Base-by-base conservation (phyloP, 2,113 vertebrate genomes). In the Chinchilla lanigera region DNA sequence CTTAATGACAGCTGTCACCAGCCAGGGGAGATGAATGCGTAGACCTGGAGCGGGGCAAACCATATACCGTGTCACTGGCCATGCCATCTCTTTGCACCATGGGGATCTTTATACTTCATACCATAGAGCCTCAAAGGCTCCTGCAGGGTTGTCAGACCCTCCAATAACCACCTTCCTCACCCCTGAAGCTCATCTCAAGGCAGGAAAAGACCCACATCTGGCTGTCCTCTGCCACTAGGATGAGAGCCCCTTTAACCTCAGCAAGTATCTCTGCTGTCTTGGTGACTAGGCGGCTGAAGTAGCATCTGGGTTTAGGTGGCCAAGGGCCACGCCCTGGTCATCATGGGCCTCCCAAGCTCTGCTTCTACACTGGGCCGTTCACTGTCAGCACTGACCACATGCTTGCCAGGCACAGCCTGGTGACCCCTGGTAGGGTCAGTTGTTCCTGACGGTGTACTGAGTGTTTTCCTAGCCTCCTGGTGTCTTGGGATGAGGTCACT, bases 11-110 rank as follows among this genome's bases (percentile, higher is more conserved):
- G 41, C 30, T 75, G 24, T 44, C 67, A 86, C 30, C 30, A 85
- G 61, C 12, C 38, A 14, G 50, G 11, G 56, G 30, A 30, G 71
- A 67, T 77, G 24, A 67, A 41, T 1, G 5, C 17, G 41, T n/a
- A 3, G 17, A 95, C 56, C 30, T 4, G 3, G 9, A 75, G 3
- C 13, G n/a, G 7, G 2, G 44, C 41, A 5, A 11, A 38, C 26
- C 10, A 52, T 11, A 22, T 14, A 1, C 24, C 3, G 0, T 1
- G 14, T 14, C 10, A 17, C 7, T 28, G 60, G 65, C 14, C n/a
- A 24, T 58, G 20, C 54, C 47, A 94, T n/a, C 50, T 80, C 13
- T 26, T 26, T 3, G 5, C 4, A 11, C 5, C 28, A 26, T 19
- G 65, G 56, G 1, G 26, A 50, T 47, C 54, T 5, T 38, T 12